Base-by-base conservation (phyloP, 2,888 invertebrate genomes). In the Zeuzera pyrina region DNA sequence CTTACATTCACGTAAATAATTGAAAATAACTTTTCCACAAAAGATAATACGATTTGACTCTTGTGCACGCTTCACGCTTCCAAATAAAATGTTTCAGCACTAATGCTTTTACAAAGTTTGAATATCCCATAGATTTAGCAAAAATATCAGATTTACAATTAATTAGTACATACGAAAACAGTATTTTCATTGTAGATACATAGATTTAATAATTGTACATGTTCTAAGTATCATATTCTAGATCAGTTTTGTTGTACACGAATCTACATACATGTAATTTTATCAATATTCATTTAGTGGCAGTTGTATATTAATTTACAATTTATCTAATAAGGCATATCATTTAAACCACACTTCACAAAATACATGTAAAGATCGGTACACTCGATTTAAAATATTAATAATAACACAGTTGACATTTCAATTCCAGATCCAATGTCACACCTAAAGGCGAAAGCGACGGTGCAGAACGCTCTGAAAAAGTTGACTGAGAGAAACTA, bases 41-140 rank as follows among this genome's bases (percentile, higher is more conserved):
- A 67, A 58, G 54, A 59, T 60, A 62, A 67, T 60, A 56, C 54
- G 60, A 56, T 64, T 73, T 74, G 67, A 63, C 52, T 73, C 64
- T n/a, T 71, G 67, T 79, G 83, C 83, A 83, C 83, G 83, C 78
- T 79, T 83, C 67, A 71, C 52, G 83, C 83, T 83, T 83, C 63
- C 58, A 59, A 67, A 66, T 73, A 67, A 70, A 66, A 67, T 57
- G 62, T 70, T 70, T 65, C 60, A 60, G 64, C 78, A 81, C 81
- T 83, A 83, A 83, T 81, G 77, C 76, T 68, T 74, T 66, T 54
- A 19, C 54, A 47, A 60, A 60, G 57, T 57, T 64, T 62, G 56
- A 53, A 54, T 53, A 50, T 31, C 34, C 34, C 30, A 10, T 34
- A 30, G 34, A 16, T 29, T 29, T 33, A 33, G 29, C 10, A 24